A percentile compares a stretch with the other conserved stretches of the same genome.
These are phyloP conservation scores for Mustela nigripes DNA, from an alignment of 2,113 vertebrate species.

Conservation along the genomic window DNA sequence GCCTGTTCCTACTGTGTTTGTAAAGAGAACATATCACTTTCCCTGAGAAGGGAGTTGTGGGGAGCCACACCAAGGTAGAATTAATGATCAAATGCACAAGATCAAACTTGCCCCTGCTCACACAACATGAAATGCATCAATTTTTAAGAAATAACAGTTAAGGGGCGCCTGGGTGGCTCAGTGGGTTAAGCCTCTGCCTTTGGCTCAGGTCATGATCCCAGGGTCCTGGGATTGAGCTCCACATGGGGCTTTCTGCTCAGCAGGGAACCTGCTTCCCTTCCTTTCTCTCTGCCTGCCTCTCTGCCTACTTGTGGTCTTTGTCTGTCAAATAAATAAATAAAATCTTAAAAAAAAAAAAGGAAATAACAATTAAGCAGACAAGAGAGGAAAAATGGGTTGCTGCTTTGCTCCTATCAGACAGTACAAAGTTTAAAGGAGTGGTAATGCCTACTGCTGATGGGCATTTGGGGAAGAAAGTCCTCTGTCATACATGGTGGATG, in stretches of 20 bases:
- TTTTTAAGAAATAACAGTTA: background rate
- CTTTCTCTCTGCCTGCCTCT: too few species aligned
- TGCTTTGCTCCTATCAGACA: background rate
- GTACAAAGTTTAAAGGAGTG: background rate
- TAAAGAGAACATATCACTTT: background rate
- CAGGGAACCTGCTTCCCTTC: too few species aligned
- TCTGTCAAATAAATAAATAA: too few species aligned
- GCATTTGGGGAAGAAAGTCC: background rate
- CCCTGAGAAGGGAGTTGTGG: background rate
- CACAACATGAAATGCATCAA: background rate
- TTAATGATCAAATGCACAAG: background rate
- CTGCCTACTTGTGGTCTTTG: too few species aligned
- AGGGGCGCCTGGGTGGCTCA: too few species aligned
- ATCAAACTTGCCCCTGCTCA: background rate
- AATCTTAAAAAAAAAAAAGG: background rate
- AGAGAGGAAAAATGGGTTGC: background rate
- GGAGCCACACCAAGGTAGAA: background rate
- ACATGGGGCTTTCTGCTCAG: too few species aligned
- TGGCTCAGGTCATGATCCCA: too few species aligned
- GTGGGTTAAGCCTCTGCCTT: too few species aligned
- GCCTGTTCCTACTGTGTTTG: background rate
- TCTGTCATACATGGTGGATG: background rate
- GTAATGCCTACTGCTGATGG: background rate
- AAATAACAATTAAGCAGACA: background rate
- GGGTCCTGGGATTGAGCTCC: too few species aligned